Conservation (phyloP, 2,888 invertebrate species). For the Stictocephala bisonia region DNA sequence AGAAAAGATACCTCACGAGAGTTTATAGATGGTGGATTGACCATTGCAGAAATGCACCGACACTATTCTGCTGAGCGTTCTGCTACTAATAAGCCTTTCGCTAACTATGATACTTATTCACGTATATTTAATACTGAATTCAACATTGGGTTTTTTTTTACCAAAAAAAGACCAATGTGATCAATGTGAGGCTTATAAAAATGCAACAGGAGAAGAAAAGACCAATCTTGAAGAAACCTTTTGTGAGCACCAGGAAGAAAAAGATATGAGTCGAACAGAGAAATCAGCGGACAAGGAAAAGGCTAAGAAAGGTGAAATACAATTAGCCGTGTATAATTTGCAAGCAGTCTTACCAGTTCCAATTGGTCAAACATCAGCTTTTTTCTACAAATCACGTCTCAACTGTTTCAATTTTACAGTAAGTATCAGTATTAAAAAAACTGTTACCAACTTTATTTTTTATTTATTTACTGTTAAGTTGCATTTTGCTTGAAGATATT, state of each 20-base stretch:
- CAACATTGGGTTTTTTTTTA: constrained; percentile 59
- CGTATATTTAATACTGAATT: constrained; percentile 60
- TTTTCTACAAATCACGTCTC: constrained; percentile 54
- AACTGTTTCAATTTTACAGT: constrained; percentile 51
- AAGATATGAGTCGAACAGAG: constrained; percentile 51
- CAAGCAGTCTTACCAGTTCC: constrained; percentile 61
- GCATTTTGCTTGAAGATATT: not conserved
- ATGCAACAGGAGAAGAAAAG: constrained; percentile 56
- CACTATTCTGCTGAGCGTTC: constrained; percentile 56
- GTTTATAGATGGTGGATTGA: constrained; percentile 59
- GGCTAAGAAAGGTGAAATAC: constrained; percentile 49
- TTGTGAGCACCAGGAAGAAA: constrained; percentile 53
- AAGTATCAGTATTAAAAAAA: constrained; percentile 17
- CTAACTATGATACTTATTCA: constrained; percentile 58
- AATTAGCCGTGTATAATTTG: constrained; percentile 60
- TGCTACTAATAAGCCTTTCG: constrained; percentile 55
- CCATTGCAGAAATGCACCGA: constrained; percentile 58
- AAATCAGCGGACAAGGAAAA: constrained; percentile 58
- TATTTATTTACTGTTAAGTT: constrained; percentile 24
- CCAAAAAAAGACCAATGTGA: constrained; percentile 61
- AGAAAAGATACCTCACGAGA: constrained; percentile 57
- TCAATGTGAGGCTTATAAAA: constrained; percentile 56
- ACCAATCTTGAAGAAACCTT: constrained; percentile 53
- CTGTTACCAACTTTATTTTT: too few relatives aligned
- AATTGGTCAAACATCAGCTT: constrained; percentile 59